Conservation (phyloP, 2,797 vertebrate species). For the Sebastes iracundus region DNA sequence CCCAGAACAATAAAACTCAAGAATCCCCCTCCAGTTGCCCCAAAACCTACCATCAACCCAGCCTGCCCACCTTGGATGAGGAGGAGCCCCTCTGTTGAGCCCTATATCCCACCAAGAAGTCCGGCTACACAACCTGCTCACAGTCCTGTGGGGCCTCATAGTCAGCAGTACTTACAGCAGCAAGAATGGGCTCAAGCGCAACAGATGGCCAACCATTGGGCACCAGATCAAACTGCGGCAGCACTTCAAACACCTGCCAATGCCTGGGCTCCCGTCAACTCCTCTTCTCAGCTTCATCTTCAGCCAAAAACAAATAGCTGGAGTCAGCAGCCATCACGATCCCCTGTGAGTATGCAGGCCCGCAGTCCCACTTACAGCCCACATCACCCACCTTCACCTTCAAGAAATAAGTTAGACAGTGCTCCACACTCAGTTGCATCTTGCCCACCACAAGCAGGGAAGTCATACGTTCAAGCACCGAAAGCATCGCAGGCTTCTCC, state of each 20-base stretch:
- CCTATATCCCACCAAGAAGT: constrained; percentile 75
- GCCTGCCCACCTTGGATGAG: constrained; percentile 88
- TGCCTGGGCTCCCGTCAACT: constrained; percentile 59
- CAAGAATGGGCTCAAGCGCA: constrained; percentile 66
- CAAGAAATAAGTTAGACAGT: constrained; percentile 65
- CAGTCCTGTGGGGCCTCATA: constrained; percentile 43
- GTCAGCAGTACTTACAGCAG: constrained; percentile 64
- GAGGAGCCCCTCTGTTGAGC: constrained; percentile 71
- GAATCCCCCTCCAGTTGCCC: constrained; percentile 94
- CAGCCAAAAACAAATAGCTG: constrained; percentile 70
- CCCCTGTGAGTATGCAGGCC: constrained; percentile 82
- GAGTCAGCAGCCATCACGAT: constrained; percentile 72
- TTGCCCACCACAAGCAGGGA: constrained; percentile 66
- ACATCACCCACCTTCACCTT: constrained; percentile 62
- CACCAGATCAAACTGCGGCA: constrained; percentile 65
- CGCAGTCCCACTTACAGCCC: constrained; percentile 66
- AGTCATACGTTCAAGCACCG: constrained; percentile 55
- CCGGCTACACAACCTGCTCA: constrained; percentile 64
- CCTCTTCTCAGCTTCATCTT: constrained; percentile 68
- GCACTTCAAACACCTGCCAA: constrained; percentile 65
- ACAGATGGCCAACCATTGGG: constrained; percentile 67
- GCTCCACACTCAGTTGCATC: constrained; percentile 69
- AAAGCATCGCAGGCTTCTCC: constrained; percentile 78
- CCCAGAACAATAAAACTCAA: constrained; percentile 89
- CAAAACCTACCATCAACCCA: constrained; percentile 90